phyloP scores from a whole-genome alignment of 2,888 invertebrate genomes.

The Philonicus albiceps region DNA sequence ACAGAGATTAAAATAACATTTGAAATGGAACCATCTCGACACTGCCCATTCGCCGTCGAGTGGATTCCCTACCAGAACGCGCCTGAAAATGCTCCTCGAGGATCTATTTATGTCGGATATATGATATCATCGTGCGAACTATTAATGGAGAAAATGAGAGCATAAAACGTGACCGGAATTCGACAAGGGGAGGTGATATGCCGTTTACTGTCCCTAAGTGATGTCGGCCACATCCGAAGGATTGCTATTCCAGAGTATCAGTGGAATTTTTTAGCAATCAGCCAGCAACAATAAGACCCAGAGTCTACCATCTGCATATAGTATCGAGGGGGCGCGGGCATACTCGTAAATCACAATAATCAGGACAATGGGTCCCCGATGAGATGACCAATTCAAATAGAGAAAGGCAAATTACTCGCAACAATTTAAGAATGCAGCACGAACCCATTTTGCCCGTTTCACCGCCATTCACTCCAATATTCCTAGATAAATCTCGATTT shows the following conservation, averaged over 20 bases:
- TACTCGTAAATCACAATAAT: background rate
- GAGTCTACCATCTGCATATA: background rate
- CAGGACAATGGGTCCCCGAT: conserved; percentile 4
- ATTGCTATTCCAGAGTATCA: background rate
- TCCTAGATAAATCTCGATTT: conserved; percentile 45
- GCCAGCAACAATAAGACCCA: background rate
- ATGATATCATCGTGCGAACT: conserved; percentile 38
- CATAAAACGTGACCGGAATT: conserved; percentile 39
- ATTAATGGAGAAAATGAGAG: conserved; percentile 41
- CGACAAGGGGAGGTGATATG: background rate
- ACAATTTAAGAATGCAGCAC: conserved; percentile 16
- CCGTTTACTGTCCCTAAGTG: background rate
- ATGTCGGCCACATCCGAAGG: background rate
- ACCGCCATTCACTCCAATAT: conserved; percentile 32
- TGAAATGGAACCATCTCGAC: background rate
- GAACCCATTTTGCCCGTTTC: conserved; percentile 20
- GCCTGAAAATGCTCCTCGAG: background rate
- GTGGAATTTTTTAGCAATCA: background rate
- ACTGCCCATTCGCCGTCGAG: background rate
- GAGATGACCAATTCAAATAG: conserved; percentile 6
- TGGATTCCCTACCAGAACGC: conserved; percentile 1
- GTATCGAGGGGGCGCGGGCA: background rate
- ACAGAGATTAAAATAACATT: conserved; percentile 31
- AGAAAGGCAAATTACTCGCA: conserved; percentile 12
- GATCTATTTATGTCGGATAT: conserved; percentile 31